Evolutionary conservation across 2,888 invertebrate genomes (phyloP).

Genomic region (Anthrax anthrax): DNA sequence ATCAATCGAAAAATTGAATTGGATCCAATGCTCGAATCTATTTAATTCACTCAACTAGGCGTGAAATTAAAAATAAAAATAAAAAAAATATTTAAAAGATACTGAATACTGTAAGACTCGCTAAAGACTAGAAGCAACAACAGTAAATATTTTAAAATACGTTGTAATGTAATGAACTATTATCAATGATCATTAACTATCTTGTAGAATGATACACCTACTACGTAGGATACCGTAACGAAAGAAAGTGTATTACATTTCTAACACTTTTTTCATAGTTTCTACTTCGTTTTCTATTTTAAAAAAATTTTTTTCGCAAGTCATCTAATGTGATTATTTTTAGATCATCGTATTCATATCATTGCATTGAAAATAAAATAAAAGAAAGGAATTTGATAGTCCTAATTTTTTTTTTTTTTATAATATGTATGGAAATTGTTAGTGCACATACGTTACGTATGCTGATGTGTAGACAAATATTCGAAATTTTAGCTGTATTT

Average conservation of each 20-base stretch:
- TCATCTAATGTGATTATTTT: slow-evolving; percentile 9
- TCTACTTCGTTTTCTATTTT: not conserved
- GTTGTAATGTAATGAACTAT: not conserved
- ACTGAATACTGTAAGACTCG: too few species aligned
- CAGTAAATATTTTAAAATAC: not conserved
- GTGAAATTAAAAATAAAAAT: slow-evolving; percentile 11
- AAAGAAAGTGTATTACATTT: not conserved
- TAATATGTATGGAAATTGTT: too few species aligned
- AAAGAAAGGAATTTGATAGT: too few species aligned
- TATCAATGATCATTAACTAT: not conserved
- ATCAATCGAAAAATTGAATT: slow-evolving; percentile 7
- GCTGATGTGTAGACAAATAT: too few species aligned
- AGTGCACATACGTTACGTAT: too few species aligned
- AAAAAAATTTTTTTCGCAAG: slow-evolving; percentile 4
- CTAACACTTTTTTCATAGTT: not conserved
- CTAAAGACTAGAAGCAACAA: not conserved
- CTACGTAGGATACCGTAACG: not conserved
- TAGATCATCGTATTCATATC: slow-evolving; percentile 5
- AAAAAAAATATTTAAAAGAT: not conserved
- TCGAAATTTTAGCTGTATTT: too few species aligned
- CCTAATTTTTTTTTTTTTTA: too few species aligned
- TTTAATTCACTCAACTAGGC: slow-evolving; percentile 12
- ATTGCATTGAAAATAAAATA: too few species aligned
- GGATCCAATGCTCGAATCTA: slow-evolving; percentile 7
- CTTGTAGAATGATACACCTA: not conserved